Percentiles rank a stretch among this genome's conserved stretches.
phyloP scores from a whole-genome alignment of 2,888 invertebrate genomes.

The Diplolepis rosae region DNA sequence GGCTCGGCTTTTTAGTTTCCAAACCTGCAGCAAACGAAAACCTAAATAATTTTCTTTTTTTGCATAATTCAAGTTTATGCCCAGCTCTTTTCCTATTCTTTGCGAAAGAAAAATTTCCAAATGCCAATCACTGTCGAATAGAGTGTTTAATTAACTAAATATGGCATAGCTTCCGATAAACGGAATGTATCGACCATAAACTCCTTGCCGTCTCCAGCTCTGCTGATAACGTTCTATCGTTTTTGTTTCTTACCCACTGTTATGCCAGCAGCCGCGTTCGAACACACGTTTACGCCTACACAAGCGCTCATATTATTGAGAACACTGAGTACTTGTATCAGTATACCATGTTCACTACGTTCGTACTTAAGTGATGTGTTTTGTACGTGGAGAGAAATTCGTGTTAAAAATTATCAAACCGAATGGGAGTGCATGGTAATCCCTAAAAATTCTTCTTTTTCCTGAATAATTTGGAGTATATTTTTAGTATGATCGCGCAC shows the following conservation, averaged over 20 bases:
- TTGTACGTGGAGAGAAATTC: conserved; percentile 3
- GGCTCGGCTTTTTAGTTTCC: not conserved
- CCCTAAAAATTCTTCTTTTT: too few relatives aligned
- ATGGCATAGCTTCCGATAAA: conserved; percentile 60
- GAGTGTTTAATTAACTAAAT: conserved; percentile 67
- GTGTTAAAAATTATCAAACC: too few relatives aligned
- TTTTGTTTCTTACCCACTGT: conserved; percentile 50
- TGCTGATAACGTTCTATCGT: conserved; percentile 62
- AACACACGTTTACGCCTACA: conserved; percentile 65
- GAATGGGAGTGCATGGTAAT: too few relatives aligned
- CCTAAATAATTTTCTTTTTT: too few relatives aligned
- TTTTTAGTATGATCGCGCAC: too few relatives aligned
- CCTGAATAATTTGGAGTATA: too few relatives aligned
- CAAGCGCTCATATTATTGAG: conserved; percentile 36
- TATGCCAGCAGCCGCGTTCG: conserved; percentile 54
- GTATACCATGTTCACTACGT: not conserved
- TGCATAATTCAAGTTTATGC: too few relatives aligned
- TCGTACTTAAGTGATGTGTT: conserved; percentile 13
- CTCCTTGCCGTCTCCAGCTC: conserved; percentile 58
- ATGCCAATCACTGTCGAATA: conserved; percentile 14
- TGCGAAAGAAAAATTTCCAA: not conserved
- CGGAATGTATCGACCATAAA: conserved; percentile 65
- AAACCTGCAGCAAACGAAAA: too few relatives aligned
- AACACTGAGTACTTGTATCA: conserved; percentile 11
- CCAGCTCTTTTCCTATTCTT: not conserved